phyloP scores from a whole-genome alignment of 1,140 invertebrate species.

The Drosophila santomea region DNA sequence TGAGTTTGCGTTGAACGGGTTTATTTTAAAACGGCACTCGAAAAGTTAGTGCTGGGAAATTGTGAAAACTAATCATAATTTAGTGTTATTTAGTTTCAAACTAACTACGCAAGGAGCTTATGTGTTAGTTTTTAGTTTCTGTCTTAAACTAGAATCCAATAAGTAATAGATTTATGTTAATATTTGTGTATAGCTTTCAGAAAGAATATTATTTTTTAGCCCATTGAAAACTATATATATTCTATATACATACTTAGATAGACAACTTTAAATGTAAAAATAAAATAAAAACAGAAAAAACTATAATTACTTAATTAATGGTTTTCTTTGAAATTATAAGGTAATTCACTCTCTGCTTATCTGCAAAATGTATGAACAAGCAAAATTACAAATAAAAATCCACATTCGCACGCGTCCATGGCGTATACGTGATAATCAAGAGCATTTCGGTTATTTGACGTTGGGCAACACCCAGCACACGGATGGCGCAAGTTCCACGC shows the following conservation, averaged over 20 bases:
- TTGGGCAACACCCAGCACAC: constrained; percentile 17
- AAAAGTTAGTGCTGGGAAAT: constrained; percentile 5
- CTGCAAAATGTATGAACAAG: neutral
- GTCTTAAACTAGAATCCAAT: no score
- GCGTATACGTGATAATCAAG: constrained; percentile 51
- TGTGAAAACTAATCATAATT: neutral
- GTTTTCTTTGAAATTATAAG: neutral
- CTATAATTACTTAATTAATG: no score
- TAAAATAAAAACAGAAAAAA: no score
- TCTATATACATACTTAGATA: no score
- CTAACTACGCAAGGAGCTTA: neutral
- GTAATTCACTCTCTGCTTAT: neutral
- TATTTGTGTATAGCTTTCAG: no score
- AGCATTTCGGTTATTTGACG: constrained; percentile 31
- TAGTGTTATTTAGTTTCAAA: neutral
- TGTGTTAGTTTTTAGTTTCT: neutral
- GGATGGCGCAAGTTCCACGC: constrained; percentile 5
- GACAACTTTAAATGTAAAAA: no score
- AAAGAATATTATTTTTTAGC: no score
- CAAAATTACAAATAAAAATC: constrained; percentile 19
- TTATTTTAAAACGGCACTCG: constrained; percentile 23
- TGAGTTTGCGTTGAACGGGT: constrained; percentile 23
- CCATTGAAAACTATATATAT: no score
- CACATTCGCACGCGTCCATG: constrained; percentile 14
- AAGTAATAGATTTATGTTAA: no score